Percentiles rank a stretch among this genome's conserved stretches.
Evolutionary conservation across 2,113 vertebrate species (phyloP).

Genomic region (Ibidorhyncha struthersii): DNA sequence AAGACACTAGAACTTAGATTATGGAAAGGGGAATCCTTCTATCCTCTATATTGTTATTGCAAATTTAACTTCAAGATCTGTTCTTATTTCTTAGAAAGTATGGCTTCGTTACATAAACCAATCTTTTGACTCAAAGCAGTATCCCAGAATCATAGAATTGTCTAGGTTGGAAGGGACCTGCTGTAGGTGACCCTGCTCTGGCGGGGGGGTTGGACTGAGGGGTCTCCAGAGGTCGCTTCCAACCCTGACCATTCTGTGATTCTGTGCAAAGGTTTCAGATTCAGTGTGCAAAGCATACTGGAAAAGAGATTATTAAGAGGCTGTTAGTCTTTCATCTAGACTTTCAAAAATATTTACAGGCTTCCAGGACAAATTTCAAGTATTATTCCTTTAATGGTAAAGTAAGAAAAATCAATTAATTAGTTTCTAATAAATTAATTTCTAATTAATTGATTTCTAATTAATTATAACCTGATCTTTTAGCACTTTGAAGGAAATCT

Average conservation of each 20-base stretch:
- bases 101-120: not conserved
- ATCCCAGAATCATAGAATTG: no score
- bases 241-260: no score
- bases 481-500: not conserved
- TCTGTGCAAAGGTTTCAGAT: not conserved
- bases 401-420: not conserved
- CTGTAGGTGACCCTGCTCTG: no score
- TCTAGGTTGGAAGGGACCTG: no score
- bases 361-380: not conserved
- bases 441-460: not conserved
- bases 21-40: not conserved
- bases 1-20: not conserved
- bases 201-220: no score
- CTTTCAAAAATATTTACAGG: not conserved
- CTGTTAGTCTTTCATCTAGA: not conserved
- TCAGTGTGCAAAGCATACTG: not conserved
- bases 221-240: no score
- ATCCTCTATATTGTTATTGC: not conserved
- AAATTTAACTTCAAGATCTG: not conserved
- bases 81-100: not conserved
- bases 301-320: not conserved
- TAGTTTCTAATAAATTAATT: not conserved
- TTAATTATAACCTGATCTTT: not conserved
- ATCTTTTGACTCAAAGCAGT: not conserved
- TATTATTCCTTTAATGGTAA: not conserved